Percentiles rank a stretch among this genome's conserved stretches.
Conservation (phyloP, 1,140 invertebrate species). For the Zaprionus capensis region DNA sequence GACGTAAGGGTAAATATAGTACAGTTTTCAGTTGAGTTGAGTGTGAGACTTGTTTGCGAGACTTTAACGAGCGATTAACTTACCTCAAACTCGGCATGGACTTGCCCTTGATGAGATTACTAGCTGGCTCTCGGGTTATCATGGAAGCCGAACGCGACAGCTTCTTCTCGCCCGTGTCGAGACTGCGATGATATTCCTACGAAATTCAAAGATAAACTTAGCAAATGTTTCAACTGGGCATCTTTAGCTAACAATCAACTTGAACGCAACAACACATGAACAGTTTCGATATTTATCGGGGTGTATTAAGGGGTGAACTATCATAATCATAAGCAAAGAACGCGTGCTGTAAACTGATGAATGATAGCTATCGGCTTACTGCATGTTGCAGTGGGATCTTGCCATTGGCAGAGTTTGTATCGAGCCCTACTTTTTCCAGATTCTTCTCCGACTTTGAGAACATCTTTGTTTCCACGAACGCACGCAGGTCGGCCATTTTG, state of each 20-base stretch:
- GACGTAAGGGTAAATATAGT: not conserved
- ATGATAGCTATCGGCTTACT: conserved; percentile 76
- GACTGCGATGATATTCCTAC: conserved; percentile 91
- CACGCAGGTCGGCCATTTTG: conserved; percentile 95
- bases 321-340: conserved; percentile 55
- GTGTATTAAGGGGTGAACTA: conserved; percentile 21
- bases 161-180: conserved; percentile 91
- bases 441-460: conserved; percentile 96
- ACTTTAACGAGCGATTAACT: not conserved
- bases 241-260: conserved; percentile 42
- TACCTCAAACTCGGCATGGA: conserved; percentile 98
- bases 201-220: conserved; percentile 18
- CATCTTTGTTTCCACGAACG: conserved; percentile 95
- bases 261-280: conserved; percentile 47
- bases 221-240: not conserved
- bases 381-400: conserved; percentile 82
- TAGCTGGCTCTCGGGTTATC: conserved; percentile 85
- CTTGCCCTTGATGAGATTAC: conserved; percentile 95
- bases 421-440: conserved; percentile 94
- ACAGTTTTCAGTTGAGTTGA: conserved; percentile 19
- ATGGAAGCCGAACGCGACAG: conserved; percentile 88
- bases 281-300: conserved; percentile 21
- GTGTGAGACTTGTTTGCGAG: conserved; percentile 6
- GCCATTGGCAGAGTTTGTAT: conserved; percentile 87
- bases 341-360: conserved; percentile 44